phyloP scores from a whole-genome alignment of 2,888 invertebrate genomes.

The Perdita meconis region DNA sequence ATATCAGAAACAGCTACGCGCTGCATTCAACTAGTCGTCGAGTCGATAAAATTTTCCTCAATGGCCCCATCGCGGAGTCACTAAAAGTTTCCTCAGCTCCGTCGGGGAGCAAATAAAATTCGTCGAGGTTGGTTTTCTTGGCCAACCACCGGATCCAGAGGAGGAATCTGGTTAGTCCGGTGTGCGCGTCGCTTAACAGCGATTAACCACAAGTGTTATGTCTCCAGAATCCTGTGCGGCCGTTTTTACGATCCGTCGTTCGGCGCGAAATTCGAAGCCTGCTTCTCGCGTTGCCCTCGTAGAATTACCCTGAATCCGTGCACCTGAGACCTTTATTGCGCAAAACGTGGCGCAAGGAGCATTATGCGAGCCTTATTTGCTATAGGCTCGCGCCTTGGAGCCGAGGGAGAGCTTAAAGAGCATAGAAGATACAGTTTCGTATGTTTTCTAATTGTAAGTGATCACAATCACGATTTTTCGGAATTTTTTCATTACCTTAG shows the following conservation, averaged over 20 bases:
- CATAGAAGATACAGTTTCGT: too few relatives aligned
- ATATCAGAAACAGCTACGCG: too few relatives aligned
- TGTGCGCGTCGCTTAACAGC: conserved; percentile 43
- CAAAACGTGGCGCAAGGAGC: too few relatives aligned
- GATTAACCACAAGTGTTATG: conserved; percentile 59
- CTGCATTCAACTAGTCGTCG: background rate
- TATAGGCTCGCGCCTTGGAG: too few relatives aligned
- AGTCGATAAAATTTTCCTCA: conserved; percentile 30
- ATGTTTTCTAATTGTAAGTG: too few relatives aligned
- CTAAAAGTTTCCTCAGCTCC: conserved; percentile 19
- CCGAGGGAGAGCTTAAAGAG: too few relatives aligned
- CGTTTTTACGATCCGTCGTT: conserved; percentile 58
- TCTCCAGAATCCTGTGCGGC: conserved; percentile 57
- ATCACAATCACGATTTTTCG: too few relatives aligned
- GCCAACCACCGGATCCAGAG: background rate
- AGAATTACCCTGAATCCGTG: conserved; percentile 38
- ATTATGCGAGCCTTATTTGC: too few relatives aligned
- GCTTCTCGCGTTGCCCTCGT: conserved; percentile 20
- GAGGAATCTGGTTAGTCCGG: conserved; percentile 5
- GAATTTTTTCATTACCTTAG: too few relatives aligned
- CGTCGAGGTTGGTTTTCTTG: background rate
- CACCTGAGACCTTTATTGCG: conserved; percentile 24
- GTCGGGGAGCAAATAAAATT: conserved; percentile 1
- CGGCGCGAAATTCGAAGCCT: conserved; percentile 57
- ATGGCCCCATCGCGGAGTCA: conserved; percentile 3